Evolutionary conservation across 2,888 invertebrate species (phyloP).

Genomic region (Leucophora obtusa): DNA sequence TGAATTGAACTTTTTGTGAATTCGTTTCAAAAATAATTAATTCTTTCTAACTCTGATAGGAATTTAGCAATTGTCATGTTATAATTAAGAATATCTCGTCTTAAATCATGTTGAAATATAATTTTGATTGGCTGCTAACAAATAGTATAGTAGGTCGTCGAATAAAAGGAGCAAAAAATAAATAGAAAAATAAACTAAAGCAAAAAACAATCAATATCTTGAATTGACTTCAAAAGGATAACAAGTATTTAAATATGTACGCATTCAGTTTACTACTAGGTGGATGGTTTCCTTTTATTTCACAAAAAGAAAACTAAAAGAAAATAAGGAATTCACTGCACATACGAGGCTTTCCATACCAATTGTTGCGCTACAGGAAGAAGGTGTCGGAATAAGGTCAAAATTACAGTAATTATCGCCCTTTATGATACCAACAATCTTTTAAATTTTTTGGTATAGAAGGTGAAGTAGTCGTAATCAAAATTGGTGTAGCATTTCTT

Average conservation of each 20-base stretch:
- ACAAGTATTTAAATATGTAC: slow-evolving; percentile 31
- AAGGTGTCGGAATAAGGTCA: too few relatives aligned
- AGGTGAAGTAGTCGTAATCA: too few relatives aligned
- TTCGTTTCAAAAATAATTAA: too few relatives aligned
- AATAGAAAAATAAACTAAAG: background rate
- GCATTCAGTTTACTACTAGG: slow-evolving; percentile 14
- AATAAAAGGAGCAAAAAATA: background rate
- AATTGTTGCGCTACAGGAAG: too few relatives aligned
- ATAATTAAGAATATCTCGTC: background rate
- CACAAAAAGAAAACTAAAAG: background rate
- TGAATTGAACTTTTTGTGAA: too few relatives aligned
- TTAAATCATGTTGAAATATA: slow-evolving; percentile 3
- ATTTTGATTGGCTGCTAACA: slow-evolving; percentile 26
- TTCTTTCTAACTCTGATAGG: too few relatives aligned
- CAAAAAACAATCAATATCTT: slow-evolving; percentile 8
- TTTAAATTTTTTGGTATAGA: too few relatives aligned
- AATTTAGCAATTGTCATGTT: slow-evolving; percentile 1
- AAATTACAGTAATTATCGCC: too few relatives aligned
- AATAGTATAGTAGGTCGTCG: background rate
- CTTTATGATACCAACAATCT: too few relatives aligned
- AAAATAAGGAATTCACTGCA: background rate
- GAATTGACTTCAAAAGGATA: slow-evolving; percentile 27
- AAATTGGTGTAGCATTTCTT: too few relatives aligned
- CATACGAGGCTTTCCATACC: too few relatives aligned
- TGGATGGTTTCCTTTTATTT: background rate